phyloP scores from a whole-genome alignment of 1,140 invertebrate genomes.

The Drosophila sproati region DNA sequence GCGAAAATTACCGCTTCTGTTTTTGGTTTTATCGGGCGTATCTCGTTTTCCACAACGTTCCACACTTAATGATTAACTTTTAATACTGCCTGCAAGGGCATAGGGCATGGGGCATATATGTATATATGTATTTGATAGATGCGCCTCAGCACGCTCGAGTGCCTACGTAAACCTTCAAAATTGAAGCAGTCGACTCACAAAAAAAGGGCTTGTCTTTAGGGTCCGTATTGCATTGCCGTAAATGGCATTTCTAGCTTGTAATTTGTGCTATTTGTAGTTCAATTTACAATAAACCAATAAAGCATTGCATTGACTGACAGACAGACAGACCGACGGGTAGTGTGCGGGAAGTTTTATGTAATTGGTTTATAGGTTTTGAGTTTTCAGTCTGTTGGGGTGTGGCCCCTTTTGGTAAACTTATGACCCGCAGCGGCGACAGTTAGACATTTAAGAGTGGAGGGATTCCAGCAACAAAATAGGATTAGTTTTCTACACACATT shows the following conservation, averaged over 20 bases:
- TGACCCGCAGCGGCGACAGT: slow-evolving; percentile 45
- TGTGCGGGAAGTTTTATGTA: slow-evolving; percentile 61
- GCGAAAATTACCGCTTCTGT: too few species aligned
- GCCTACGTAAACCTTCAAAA: slow-evolving; percentile 64
- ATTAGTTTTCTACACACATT: slow-evolving; percentile 56
- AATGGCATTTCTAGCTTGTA: slow-evolving; percentile 49
- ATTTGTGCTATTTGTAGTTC: slow-evolving; percentile 50
- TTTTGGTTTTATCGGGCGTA: neutral
- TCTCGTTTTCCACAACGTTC: neutral
- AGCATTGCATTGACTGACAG: slow-evolving; percentile 49
- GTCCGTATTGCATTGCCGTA: slow-evolving; percentile 60
- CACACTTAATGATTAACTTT: neutral
- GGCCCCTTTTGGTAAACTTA: slow-evolving; percentile 49
- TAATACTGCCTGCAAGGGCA: slow-evolving; percentile 24
- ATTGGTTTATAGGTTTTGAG: slow-evolving; percentile 71
- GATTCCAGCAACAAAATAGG: slow-evolving; percentile 54
- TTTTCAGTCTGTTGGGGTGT: slow-evolving; percentile 50
- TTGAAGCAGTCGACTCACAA: slow-evolving; percentile 19
- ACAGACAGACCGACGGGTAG: slow-evolving; percentile 5
- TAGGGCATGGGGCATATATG: slow-evolving; percentile 1
- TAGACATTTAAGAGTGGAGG: slow-evolving; percentile 41
- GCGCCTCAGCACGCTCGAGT: slow-evolving; percentile 67
- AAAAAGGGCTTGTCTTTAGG: slow-evolving; percentile 67
- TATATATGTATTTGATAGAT: slow-evolving; percentile 22
- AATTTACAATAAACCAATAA: slow-evolving; percentile 62